These are phyloP conservation scores for Acanthopleura granulata DNA, from an alignment of 2,888 invertebrate genomes.

Conservation along the genomic window DNA sequence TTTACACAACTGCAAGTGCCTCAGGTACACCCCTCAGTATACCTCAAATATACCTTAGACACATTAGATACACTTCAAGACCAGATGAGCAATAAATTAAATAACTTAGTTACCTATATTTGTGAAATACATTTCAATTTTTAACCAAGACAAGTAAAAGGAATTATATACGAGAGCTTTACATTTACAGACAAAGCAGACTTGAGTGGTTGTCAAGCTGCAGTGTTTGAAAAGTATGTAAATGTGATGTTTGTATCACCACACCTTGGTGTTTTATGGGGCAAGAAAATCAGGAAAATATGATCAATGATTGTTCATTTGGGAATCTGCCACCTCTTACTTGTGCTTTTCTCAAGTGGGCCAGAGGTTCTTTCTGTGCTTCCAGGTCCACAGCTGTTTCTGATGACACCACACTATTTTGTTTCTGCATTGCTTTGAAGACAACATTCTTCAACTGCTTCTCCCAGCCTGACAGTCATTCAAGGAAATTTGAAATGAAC, in stretches of 20 bases:
- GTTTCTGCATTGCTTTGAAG: slow-evolving; percentile 57
- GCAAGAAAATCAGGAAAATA: too few relatives aligned
- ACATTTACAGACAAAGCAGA: neutral
- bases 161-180: too few relatives aligned
- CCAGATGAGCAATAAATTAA: too few relatives aligned
- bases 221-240: neutral
- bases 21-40: too few relatives aligned
- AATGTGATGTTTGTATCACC: neutral
- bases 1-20: too few relatives aligned
- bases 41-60: too few relatives aligned
- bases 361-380: slow-evolving; percentile 76
- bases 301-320: too few relatives aligned
- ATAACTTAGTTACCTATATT: too few relatives aligned
- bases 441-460: slow-evolving; percentile 62
- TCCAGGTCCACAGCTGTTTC: slow-evolving; percentile 71
- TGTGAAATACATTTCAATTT: too few relatives aligned
- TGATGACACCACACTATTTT: slow-evolving; percentile 76
- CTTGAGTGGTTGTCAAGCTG: neutral
- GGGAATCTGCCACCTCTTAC: slow-evolving; percentile 52
- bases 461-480: slow-evolving; percentile 54
- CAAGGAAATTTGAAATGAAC: slow-evolving; percentile 5
- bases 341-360: slow-evolving; percentile 87
- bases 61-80: too few relatives aligned
- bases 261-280: too few relatives aligned
- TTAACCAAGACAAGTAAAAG: too few relatives aligned